Percentiles rank a stretch among this genome's conserved stretches.
Conservation (phyloP, 2,888 invertebrate species). For the Terebella lapidaria region DNA sequence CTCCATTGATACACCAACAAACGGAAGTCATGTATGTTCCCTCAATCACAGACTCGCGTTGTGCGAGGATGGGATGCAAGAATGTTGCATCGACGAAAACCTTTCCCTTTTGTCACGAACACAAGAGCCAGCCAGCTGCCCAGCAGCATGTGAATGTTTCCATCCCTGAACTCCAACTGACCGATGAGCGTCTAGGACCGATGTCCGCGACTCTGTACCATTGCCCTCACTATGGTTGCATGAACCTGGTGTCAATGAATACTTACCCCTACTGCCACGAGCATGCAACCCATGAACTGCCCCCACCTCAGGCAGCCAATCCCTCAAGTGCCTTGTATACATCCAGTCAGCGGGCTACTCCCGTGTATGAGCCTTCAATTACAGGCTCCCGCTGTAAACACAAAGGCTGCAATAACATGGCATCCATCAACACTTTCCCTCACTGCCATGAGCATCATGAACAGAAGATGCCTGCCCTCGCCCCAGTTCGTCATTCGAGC, state of each 20-base stretch:
- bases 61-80: background rate
- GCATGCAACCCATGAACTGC: too few species aligned
- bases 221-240: background rate
- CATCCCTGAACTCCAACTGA: too few species aligned
- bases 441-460: background rate
- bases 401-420: too few species aligned
- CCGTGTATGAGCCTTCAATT: too few species aligned
- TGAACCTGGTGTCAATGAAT: background rate
- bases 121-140: background rate
- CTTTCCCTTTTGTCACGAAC: constrained; percentile 1
- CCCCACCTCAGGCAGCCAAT: too few species aligned
- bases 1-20: too few species aligned
- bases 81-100: background rate
- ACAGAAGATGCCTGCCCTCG: background rate
- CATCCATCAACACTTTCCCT: background rate
- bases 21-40: background rate
- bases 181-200: too few species aligned
- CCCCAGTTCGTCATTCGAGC: background rate
- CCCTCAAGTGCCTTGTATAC: too few species aligned
- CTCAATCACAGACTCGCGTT: background rate
- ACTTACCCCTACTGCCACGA: constrained; percentile 2
- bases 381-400: too few species aligned
- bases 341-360: too few species aligned
- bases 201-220: too few species aligned
- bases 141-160: background rate